phyloP scores from a whole-genome alignment of 2,797 vertebrate species.

The Micrastur ruficollis region DNA sequence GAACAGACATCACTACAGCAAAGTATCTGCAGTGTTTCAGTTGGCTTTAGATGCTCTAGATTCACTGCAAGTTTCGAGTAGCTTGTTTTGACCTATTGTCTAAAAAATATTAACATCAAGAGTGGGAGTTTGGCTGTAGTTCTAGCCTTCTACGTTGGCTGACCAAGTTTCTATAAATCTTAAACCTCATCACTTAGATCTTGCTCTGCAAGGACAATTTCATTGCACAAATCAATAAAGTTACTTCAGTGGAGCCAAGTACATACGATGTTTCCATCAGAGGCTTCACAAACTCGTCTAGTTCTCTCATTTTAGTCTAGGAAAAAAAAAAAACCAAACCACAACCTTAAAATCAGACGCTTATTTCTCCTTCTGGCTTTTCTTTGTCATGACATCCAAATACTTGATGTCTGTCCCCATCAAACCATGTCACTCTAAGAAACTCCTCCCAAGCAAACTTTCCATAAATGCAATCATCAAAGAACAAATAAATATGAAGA shows the following conservation, averaged over 20 bases:
- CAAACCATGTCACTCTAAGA: background rate
- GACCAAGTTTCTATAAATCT: slow-evolving; percentile 28
- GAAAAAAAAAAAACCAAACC: background rate
- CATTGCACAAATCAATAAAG: slow-evolving; percentile 36
- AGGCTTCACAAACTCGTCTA: background rate
- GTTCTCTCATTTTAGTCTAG: background rate
- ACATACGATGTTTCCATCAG: background rate
- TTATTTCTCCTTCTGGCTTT: background rate
- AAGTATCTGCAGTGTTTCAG: background rate
- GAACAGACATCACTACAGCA: background rate
- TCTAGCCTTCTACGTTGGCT: background rate
- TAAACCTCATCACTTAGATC: slow-evolving; percentile 14
- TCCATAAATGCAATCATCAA: background rate
- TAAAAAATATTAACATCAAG: slow-evolving; percentile 22
- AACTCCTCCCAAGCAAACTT: background rate
- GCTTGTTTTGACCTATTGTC: slow-evolving; percentile 9
- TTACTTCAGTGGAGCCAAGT: slow-evolving; percentile 9
- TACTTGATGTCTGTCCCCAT: background rate
- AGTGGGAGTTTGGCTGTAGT: background rate
- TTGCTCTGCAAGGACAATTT: slow-evolving; percentile 20
- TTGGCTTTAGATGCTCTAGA: background rate
- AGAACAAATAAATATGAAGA: background rate
- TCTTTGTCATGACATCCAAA: background rate
- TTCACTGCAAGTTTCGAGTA: background rate
- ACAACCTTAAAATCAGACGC: background rate